Percentiles rank a stretch among this genome's conserved stretches.
phyloP scores from a whole-genome alignment of 2,113 vertebrate species.

The Dipodomys ordii region DNA sequence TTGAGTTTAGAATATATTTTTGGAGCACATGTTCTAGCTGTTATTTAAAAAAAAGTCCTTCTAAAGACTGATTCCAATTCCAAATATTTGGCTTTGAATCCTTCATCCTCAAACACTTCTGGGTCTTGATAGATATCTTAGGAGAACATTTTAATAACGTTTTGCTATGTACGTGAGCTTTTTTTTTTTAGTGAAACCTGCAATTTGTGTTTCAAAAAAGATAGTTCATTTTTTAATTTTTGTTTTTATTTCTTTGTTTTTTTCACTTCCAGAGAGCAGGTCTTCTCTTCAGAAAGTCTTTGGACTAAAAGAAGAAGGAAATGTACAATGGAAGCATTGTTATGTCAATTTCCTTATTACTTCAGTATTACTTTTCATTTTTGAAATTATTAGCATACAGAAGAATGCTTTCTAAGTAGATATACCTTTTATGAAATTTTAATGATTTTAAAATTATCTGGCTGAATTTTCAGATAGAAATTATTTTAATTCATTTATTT shows the following conservation, averaged over 20 bases:
- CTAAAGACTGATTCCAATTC: not conserved
- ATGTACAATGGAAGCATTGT: constrained; percentile 33
- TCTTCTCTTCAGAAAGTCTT: constrained; percentile 47
- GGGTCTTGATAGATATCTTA: not conserved
- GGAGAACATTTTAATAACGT: constrained; percentile 2
- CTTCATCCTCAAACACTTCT: constrained; percentile 27
- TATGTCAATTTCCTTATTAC: not conserved
- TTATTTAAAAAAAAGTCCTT: not conserved
- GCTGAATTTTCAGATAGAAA: constrained; percentile 13
- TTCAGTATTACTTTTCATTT: not conserved
- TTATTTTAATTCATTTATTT: constrained; percentile 27
- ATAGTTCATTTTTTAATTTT: constrained; percentile 20
- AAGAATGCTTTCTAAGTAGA: constrained; percentile 41
- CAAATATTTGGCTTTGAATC: not conserved
- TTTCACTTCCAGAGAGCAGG: not conserved
- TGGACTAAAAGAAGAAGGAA: constrained; percentile 54
- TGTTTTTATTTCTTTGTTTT: not conserved
- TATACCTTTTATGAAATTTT: constrained; percentile 33
- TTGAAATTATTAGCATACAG: constrained; percentile 38
- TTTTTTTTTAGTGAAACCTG: constrained; percentile 55
- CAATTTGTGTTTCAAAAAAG: constrained; percentile 52
- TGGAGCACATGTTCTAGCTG: not conserved
- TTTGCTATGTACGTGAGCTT: constrained; percentile 31
- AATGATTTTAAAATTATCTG: constrained; percentile 35
- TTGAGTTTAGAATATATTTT: constrained; percentile 2